phyloP scores from a whole-genome alignment of 1,140 invertebrate genomes.

The Popillia japonica region DNA sequence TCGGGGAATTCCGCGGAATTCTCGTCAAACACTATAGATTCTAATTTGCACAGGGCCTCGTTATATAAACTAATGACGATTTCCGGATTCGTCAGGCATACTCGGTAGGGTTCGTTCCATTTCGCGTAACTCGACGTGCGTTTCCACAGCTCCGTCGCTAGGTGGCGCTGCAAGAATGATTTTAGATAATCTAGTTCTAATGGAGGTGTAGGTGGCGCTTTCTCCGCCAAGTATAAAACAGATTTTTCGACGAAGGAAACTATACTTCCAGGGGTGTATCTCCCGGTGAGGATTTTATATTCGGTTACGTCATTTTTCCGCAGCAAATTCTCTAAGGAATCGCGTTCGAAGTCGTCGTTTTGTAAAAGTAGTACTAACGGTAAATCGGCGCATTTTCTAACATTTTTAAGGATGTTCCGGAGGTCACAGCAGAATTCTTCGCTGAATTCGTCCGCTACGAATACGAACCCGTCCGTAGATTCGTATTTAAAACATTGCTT shows the following conservation, averaged over 20 bases:
- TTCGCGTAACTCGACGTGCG: constrained; percentile 64
- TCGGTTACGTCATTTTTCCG: constrained; percentile 47
- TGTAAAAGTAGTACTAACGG: constrained; percentile 53
- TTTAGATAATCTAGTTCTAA: constrained; percentile 68
- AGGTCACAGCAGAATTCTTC: constrained; percentile 47
- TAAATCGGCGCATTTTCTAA: constrained; percentile 40
- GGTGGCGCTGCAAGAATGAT: constrained; percentile 65
- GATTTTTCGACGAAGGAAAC: constrained; percentile 62
- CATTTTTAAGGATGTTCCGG: constrained; percentile 49
- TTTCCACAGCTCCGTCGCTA: constrained; percentile 73
- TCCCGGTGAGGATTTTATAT: constrained; percentile 46
- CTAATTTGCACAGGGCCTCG: constrained; percentile 68
- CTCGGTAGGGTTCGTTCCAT: constrained; percentile 62
- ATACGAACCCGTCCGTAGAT: constrained; percentile 53
- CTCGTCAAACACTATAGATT: constrained; percentile 68
- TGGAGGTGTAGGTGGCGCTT: constrained; percentile 63
- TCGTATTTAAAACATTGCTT: constrained; percentile 47
- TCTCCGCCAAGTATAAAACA: constrained; percentile 67
- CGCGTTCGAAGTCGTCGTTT: constrained; percentile 42
- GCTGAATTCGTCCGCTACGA: constrained; percentile 51
- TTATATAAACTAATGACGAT: constrained; percentile 72
- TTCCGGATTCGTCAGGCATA: constrained; percentile 65
- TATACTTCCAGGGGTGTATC: constrained; percentile 41
- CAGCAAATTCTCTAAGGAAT: constrained; percentile 45
- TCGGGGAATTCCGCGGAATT: constrained; percentile 59